Percentiles rank a stretch among this genome's conserved stretches.
Conservation (phyloP, 2,113 vertebrate species). For the Menura novaehollandiae region DNA sequence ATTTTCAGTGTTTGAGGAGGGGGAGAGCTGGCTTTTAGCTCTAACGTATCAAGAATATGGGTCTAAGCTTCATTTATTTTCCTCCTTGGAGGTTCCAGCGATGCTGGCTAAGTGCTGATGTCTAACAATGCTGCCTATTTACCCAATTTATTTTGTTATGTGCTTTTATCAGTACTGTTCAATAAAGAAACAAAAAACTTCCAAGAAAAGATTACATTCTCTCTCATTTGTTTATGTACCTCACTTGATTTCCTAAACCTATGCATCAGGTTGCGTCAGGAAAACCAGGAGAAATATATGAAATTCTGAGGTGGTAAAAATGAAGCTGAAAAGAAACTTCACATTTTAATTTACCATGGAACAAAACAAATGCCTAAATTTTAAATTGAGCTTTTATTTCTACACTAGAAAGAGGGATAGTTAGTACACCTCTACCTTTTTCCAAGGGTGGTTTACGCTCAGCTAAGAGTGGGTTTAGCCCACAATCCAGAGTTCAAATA, state of each 20-base stretch:
- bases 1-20: neutral
- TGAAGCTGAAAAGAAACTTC: neutral
- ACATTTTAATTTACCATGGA: neutral
- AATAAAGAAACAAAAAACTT: neutral
- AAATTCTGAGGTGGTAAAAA: neutral
- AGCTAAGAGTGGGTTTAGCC: neutral
- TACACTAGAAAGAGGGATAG: neutral
- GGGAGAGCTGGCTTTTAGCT: neutral
- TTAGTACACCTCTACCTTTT: neutral
- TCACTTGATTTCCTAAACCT: neutral
- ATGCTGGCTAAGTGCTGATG: neutral
- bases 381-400: neutral
- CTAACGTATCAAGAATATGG: neutral
- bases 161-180: neutral
- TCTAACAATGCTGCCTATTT: neutral
- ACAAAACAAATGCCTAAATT: neutral
- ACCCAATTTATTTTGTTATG: neutral
- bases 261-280: fast-evolving
- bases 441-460: neutral
- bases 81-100: neutral
- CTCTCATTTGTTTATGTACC: neutral
- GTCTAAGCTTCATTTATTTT: neutral
- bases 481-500: neutral
- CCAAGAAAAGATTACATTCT: fast-evolving
- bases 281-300: neutral